These are phyloP conservation scores for Myocastor coypus DNA, from an alignment of 2,113 vertebrate genomes.

Conservation along the genomic window DNA sequence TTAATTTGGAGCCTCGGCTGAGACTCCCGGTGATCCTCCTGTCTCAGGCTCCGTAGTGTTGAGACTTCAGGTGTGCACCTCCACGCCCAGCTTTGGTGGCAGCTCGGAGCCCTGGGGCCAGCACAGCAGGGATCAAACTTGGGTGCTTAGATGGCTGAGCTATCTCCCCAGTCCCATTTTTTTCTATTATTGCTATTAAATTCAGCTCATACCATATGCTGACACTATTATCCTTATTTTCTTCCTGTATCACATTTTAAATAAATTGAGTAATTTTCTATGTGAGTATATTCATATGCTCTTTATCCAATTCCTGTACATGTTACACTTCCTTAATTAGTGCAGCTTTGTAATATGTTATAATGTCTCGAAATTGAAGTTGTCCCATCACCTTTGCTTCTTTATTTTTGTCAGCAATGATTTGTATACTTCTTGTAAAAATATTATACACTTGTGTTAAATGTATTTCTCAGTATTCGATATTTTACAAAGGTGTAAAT, in stretches of 20 bases:
- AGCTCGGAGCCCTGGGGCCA: no score
- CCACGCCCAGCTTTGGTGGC: no score
- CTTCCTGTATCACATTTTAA: neutral
- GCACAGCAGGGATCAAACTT: no score
- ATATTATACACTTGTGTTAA: neutral
- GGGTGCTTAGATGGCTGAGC: no score
- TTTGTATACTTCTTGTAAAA: neutral
- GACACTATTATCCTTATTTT: slow-evolving; percentile 21
- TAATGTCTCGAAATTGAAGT: neutral
- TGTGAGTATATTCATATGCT: neutral
- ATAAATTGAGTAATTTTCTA: neutral
- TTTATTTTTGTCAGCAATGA: slow-evolving; percentile 37
- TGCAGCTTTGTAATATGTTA: neutral
- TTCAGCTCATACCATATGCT: neutral
- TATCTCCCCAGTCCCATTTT: no score
- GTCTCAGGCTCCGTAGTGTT: no score
- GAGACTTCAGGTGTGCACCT: no score
- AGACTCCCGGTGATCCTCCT: no score
- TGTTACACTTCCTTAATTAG: neutral
- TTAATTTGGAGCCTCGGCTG: no score
- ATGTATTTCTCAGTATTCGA: neutral
- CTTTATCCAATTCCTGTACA: neutral
- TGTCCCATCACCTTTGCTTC: neutral
- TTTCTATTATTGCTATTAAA: neutral
- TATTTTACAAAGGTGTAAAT: slow-evolving; percentile 40